Conservation (phyloP, 92 coral and sea anemone genomes). For the Zoanthus gigantus region DNA sequence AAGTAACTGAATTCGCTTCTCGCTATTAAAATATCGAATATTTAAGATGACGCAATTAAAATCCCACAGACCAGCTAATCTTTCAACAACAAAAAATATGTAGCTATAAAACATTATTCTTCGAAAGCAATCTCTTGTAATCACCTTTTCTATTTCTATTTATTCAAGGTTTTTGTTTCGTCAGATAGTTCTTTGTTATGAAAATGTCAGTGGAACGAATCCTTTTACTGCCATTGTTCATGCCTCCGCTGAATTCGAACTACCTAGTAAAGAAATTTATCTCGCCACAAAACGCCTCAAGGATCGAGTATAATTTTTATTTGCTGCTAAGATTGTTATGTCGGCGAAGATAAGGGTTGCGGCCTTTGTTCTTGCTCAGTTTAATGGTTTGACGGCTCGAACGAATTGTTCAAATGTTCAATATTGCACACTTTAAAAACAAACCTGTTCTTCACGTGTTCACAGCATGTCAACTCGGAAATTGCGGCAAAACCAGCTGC, state of each 20-base stretch:
- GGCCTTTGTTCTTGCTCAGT: neutral
- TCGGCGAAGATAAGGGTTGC: neutral
- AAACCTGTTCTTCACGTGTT: constrained; percentile 14
- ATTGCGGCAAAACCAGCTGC: constrained; percentile 28
- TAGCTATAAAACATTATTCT: neutral
- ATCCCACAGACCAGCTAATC: neutral
- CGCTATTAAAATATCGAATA: neutral
- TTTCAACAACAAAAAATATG: neutral
- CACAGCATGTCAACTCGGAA: constrained; percentile 3
- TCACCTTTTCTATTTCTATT: neutral
- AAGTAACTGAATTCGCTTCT: neutral
- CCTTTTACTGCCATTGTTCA: neutral
- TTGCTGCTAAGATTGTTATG: neutral
- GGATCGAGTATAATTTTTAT: neutral
- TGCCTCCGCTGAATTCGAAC: neutral
- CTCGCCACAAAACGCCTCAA: neutral
- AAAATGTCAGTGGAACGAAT: neutral
- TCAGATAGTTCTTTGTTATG: constrained; percentile 39
- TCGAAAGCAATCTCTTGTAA: neutral
- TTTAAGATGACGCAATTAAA: neutral
- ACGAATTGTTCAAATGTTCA: neutral
- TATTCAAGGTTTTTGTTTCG: constrained; percentile 4
- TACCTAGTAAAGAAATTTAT: neutral
- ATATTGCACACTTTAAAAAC: neutral
- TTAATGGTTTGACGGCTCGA: neutral